Evolutionary conservation across 2,888 invertebrate genomes (phyloP).

Genomic region (Agrypnus murinus): DNA sequence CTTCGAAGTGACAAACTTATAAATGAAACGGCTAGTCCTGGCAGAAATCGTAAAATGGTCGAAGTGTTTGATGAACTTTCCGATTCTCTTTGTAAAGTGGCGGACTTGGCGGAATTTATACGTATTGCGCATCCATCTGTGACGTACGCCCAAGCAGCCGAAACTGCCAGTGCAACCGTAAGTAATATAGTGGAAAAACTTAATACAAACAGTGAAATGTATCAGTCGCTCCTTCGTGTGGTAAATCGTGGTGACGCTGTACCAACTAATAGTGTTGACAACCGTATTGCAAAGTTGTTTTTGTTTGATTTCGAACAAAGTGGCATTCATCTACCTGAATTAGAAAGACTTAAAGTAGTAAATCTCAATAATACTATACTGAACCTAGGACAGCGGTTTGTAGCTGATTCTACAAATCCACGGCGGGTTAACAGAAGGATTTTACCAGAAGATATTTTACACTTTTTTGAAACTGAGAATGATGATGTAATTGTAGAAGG

Average conservation of each 20-base stretch:
- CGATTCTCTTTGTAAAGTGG: constrained; percentile 94
- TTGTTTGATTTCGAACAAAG: constrained; percentile 98
- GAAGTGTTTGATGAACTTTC: constrained; percentile 97
- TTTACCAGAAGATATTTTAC: background rate
- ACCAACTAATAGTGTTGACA: constrained; percentile 82
- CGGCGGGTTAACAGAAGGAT: constrained; percentile 77
- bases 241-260: constrained; percentile 81
- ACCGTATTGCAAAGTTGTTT: constrained; percentile 91
- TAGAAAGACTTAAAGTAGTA: constrained; percentile 84
- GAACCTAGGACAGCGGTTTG: constrained; percentile 88
- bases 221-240: constrained; percentile 83
- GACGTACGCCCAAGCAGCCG: constrained; percentile 87
- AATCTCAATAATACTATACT: constrained; percentile 90
- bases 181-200: constrained; percentile 95
- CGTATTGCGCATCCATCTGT: constrained; percentile 92
- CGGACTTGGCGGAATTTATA: constrained; percentile 97
- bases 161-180: constrained; percentile 90
- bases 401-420: constrained; percentile 83
- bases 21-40: constrained; percentile 80
- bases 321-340: constrained; percentile 93
- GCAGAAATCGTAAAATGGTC: constrained; percentile 87
- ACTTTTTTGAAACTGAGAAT: constrained; percentile 78
- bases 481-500: constrained; percentile 86
- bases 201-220: constrained; percentile 92
- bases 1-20: constrained; percentile 82